These are phyloP conservation scores for Deilephila elpenor DNA, from an alignment of 2,888 invertebrate genomes.

Conservation along the genomic window DNA sequence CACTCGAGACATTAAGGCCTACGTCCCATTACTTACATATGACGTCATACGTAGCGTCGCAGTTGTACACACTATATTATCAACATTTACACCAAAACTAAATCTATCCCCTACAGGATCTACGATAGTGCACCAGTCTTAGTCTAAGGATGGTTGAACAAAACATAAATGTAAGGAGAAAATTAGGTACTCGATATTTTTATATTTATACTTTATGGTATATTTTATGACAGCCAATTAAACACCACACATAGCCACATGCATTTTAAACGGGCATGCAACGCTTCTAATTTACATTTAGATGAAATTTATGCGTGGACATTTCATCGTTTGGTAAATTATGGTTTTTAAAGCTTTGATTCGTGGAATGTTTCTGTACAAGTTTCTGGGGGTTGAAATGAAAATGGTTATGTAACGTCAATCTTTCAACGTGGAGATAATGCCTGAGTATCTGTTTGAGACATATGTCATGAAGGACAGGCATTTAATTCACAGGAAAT, in stretches of 20 bases:
- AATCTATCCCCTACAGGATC: conserved; percentile 2
- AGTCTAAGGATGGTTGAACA: conserved; percentile 30
- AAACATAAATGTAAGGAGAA: conserved; percentile 57
- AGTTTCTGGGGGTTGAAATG: neutral
- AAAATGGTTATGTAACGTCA: neutral
- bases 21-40: neutral
- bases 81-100: conserved; percentile 15
- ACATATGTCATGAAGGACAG: neutral
- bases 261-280: conserved; percentile 58
- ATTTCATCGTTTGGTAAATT: conserved; percentile 14
- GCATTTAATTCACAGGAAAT: neutral
- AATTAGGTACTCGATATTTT: conserved; percentile 57
- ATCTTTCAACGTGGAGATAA: neutral
- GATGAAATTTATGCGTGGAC: conserved; percentile 40
- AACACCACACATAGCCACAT: conserved; percentile 54
- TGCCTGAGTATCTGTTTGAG: neutral
- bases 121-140: conserved; percentile 26
- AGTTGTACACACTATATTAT: neutral
- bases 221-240: conserved; percentile 41
- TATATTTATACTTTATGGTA: conserved; percentile 35
- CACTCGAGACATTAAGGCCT: conserved; percentile 5
- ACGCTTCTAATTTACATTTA: conserved; percentile 50
- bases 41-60: conserved; percentile 9
- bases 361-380: conserved; percentile 13
- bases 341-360: conserved; percentile 4